Evolutionary conservation across 2,888 invertebrate species (phyloP).

Genomic region (Itoplectis maculator): DNA sequence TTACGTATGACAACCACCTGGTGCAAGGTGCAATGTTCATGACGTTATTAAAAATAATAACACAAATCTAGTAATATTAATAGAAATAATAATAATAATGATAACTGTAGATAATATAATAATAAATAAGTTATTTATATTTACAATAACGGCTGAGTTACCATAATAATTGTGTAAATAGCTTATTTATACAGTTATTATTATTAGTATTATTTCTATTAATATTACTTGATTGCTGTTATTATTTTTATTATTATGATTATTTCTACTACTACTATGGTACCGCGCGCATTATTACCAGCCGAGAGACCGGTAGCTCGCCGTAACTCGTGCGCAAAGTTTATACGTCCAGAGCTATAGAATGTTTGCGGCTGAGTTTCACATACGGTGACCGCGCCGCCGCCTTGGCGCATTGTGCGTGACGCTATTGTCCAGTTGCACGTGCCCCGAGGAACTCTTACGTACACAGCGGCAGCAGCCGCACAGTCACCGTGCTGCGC

Average conservation of each 20-base stretch:
- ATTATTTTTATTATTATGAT: slow-evolving; percentile 16
- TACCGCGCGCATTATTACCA: slow-evolving; percentile 40
- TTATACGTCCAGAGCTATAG: neutral
- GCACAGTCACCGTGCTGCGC: slow-evolving; percentile 6
- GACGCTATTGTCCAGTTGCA: slow-evolving; percentile 65
- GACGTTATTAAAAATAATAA: too few relatives aligned
- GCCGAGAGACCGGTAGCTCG: slow-evolving; percentile 43
- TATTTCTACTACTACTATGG: slow-evolving; percentile 23
- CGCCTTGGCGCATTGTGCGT: slow-evolving; percentile 61
- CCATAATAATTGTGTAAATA: too few relatives aligned
- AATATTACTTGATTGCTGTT: neutral
- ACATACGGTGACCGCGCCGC: slow-evolving; percentile 65
- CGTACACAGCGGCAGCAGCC: neutral
- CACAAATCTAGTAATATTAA: too few relatives aligned
- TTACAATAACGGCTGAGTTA: too few relatives aligned
- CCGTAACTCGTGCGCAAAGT: slow-evolving; percentile 27
- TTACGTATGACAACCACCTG: too few relatives aligned
- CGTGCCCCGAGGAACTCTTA: slow-evolving; percentile 50
- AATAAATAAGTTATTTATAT: too few relatives aligned
- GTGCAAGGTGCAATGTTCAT: too few relatives aligned
- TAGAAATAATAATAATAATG: too few relatives aligned
- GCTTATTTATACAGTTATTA: neutral
- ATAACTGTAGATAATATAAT: too few relatives aligned
- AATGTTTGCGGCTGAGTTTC: slow-evolving; percentile 38
- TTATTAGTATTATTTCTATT: slow-evolving; percentile 10